Percentiles rank a stretch among this genome's conserved stretches.
phyloP scores from a whole-genome alignment of 2,113 vertebrate species.

The Hyaena hyaena region DNA sequence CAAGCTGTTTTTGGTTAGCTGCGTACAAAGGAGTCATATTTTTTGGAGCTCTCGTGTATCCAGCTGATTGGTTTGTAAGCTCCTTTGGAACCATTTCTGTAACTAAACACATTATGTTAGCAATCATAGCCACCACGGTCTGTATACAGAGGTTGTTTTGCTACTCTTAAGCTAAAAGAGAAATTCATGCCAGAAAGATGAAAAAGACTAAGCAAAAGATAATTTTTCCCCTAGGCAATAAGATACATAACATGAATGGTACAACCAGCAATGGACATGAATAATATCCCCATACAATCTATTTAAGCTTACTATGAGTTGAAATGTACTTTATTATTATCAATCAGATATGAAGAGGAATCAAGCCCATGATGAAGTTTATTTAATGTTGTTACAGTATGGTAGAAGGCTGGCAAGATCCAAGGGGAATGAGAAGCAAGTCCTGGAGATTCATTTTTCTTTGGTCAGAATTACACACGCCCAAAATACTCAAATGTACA shows the following conservation, averaged over 20 bases:
- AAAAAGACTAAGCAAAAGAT: conserved; percentile 40
- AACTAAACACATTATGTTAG: conserved; percentile 49
- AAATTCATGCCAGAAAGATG: conserved; percentile 26
- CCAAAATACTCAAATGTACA: conserved; percentile 24
- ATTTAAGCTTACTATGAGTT: background rate
- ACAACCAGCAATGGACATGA: background rate
- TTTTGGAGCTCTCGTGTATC: conserved; percentile 31
- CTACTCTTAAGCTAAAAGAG: conserved; percentile 50
- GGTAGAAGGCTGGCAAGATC: background rate
- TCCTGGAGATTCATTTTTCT: background rate
- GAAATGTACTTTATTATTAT: conserved; percentile 1
- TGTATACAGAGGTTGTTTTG: background rate
- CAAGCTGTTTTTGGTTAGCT: conserved; percentile 48
- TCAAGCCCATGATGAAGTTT: background rate
- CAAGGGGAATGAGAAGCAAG: background rate
- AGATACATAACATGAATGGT: background rate
- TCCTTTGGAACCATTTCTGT: conserved; percentile 47
- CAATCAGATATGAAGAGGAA: conserved; percentile 41
- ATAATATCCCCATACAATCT: conserved; percentile 9
- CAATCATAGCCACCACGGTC: conserved; percentile 52
- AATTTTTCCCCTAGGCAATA: conserved; percentile 21
- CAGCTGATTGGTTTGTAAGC: conserved; percentile 51
- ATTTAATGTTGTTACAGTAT: conserved; percentile 12
- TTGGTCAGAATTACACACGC: background rate
- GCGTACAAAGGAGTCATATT: conserved; percentile 34